A percentile compares a stretch with the other conserved stretches of the same genome.
These are phyloP conservation scores for Pipistrellus nathusii DNA, from an alignment of 2,797 vertebrate genomes.

Conservation along the genomic window DNA sequence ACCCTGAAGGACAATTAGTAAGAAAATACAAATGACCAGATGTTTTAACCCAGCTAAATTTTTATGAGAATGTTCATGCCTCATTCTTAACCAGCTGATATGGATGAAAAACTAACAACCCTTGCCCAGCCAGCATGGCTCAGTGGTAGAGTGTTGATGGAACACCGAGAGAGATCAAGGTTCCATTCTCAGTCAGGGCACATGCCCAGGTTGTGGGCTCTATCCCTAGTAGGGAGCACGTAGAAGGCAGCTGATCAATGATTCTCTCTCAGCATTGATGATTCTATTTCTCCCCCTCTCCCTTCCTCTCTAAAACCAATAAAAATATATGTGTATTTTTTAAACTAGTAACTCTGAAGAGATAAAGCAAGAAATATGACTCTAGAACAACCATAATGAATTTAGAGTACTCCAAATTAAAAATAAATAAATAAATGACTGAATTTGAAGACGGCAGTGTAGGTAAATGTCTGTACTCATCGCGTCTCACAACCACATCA, in stretches of 20 bases:
- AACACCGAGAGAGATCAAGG: no score
- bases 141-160: no score
- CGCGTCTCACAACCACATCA: no score
- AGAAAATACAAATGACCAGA: background rate
- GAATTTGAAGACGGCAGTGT: no score
- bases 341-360: background rate
- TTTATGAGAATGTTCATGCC: background rate
- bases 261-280: no score
- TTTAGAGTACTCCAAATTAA: slow-evolving; percentile 32
- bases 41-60: background rate
- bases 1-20: background rate
- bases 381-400: background rate
- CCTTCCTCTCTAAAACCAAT: background rate
- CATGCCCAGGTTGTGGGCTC: no score
- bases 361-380: background rate
- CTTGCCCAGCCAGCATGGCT: background rate
- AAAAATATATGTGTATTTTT: no score
- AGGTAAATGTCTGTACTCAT: no score
- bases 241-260: no score
- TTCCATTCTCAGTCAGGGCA: no score
- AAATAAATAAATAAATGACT: background rate
- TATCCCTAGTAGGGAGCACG: no score
- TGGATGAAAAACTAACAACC: background rate
- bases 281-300: no score
- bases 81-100: background rate